phyloP scores from a whole-genome alignment of 1,140 invertebrate genomes.

The Hesperophylax magnus region DNA sequence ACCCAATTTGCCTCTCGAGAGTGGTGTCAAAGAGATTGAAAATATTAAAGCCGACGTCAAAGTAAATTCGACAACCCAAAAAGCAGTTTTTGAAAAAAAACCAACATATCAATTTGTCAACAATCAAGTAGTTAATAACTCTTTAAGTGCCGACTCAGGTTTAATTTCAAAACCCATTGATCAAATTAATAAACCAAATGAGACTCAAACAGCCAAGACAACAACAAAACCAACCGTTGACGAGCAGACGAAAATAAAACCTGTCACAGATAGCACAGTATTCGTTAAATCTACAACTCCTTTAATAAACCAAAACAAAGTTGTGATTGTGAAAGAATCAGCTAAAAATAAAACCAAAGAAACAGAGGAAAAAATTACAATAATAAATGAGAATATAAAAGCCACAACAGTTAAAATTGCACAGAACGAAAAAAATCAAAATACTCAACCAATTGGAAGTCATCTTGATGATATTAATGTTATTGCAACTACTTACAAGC shows the following conservation, averaged over 20 bases:
- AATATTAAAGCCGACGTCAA: not conserved
- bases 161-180: not conserved
- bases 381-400: not conserved
- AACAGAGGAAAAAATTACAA: not conserved
- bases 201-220: not conserved
- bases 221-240: not conserved
- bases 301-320: not conserved
- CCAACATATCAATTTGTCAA: slow-evolving; percentile 2
- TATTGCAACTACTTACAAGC: not conserved
- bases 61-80: not conserved
- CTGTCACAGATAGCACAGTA: not conserved
- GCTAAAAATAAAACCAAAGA: not conserved
- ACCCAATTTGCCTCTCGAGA: not conserved
- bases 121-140: not conserved
- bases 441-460: not conserved
- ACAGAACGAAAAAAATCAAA: not conserved
- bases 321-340: not conserved
- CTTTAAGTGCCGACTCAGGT: not conserved
- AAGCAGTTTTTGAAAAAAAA: slow-evolving; percentile 1
- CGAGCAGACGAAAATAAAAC: not conserved
- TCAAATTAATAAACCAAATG: not conserved
- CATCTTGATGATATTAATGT: not conserved
- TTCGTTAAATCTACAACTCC: not conserved
- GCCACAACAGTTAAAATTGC: not conserved
- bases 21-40: not conserved